Conservation (phyloP, 2,888 invertebrate genomes). For the Limenitis camilla region DNA sequence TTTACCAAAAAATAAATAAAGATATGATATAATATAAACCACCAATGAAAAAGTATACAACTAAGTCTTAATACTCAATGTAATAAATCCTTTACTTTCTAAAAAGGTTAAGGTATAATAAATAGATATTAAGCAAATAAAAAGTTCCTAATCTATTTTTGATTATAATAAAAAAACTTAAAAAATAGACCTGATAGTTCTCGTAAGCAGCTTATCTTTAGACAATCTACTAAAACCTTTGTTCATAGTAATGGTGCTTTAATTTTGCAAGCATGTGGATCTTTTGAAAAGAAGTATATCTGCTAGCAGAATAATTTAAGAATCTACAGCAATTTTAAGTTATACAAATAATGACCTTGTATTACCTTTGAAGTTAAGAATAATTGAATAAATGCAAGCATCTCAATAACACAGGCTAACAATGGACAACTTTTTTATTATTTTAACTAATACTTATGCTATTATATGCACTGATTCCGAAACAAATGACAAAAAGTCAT, state of each 20-base stretch:
- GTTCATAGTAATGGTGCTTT: conserved; percentile 39
- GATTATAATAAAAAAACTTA: conserved; percentile 6
- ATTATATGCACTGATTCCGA: too few species aligned
- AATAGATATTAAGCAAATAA: neutral
- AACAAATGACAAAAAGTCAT: too few species aligned
- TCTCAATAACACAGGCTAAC: too few species aligned
- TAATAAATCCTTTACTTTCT: neutral
- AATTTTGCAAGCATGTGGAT: conserved; percentile 54
- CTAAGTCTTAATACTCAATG: neutral
- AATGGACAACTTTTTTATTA: too few species aligned
- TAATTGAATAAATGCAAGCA: too few species aligned
- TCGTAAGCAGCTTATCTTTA: conserved; percentile 22
- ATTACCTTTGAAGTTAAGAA: too few species aligned
- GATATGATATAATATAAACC: too few species aligned
- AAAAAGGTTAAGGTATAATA: neutral
- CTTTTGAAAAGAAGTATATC: conserved; percentile 27
- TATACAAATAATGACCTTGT: conserved; percentile 11
- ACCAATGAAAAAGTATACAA: neutral
- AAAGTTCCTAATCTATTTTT: conserved; percentile 4
- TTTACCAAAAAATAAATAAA: too few species aligned
- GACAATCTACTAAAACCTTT: conserved; percentile 14
- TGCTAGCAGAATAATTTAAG: conserved; percentile 15
- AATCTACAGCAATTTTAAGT: conserved; percentile 22
- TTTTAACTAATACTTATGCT: too few species aligned
- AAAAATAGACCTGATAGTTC: conserved; percentile 22